Evolutionary conservation across 2,888 invertebrate species (phyloP).

Genomic region (Apodemia mormo): DNA sequence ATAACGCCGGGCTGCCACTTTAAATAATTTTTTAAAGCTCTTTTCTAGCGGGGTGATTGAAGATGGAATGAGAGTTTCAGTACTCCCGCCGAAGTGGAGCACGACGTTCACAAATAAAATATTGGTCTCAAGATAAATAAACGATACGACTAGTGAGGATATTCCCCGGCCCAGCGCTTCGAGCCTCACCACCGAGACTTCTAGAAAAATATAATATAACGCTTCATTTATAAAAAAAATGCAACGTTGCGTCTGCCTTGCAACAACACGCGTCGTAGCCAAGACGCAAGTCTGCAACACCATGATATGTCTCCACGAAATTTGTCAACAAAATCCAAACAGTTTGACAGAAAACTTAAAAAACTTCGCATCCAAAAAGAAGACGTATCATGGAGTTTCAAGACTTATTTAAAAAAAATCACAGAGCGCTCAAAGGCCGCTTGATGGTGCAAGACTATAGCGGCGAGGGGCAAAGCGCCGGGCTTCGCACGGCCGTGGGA

Average conservation of each 20-base stretch:
- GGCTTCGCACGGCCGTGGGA: constrained; percentile 44
- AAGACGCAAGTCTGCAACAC: constrained; percentile 36
- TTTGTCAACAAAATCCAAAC: constrained; percentile 34
- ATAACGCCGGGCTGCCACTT: constrained; percentile 53
- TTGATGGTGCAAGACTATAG: constrained; percentile 41
- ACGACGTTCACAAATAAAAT: constrained; percentile 63
- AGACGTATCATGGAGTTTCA: constrained; percentile 39
- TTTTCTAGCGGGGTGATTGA: constrained; percentile 48
- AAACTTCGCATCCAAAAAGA: constrained; percentile 34
- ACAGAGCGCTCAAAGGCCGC: constrained; percentile 39
- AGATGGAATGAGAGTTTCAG: constrained; percentile 36
- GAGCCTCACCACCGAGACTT: constrained; percentile 47
- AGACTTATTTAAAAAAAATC: constrained; percentile 40
- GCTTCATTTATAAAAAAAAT: constrained; percentile 63
- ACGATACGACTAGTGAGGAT: constrained; percentile 66
- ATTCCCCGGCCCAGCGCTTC: constrained; percentile 51
- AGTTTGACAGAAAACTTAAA: constrained; percentile 37
- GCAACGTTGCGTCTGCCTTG: constrained; percentile 49
- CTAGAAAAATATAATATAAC: constrained; percentile 58
- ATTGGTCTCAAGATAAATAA: constrained; percentile 77
- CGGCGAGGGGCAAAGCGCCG: constrained; percentile 45
- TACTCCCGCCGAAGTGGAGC: constrained; percentile 48
- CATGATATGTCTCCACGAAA: constrained; percentile 31
- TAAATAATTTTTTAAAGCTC: constrained; percentile 64
- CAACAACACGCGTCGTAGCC: constrained; percentile 41